Evolutionary conservation across 30 jellyfish, hydroid and myxozoan species (phyloP).

Genomic region (Aurelia aurita): DNA sequence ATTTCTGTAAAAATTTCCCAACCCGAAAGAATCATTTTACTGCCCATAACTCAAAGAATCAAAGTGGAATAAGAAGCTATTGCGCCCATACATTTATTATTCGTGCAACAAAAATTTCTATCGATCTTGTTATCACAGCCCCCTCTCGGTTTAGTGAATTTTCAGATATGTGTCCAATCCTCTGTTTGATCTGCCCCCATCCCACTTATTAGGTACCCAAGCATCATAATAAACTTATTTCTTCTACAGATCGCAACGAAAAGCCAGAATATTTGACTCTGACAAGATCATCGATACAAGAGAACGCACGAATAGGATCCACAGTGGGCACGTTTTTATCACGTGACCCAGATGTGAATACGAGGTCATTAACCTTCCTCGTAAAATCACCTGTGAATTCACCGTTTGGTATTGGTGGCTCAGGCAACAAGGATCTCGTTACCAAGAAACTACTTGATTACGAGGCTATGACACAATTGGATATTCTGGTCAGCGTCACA

Average conservation of each 20-base stretch:
- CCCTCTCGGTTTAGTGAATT: too few relatives aligned
- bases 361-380: constrained; percentile 34
- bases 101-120: too few relatives aligned
- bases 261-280: constrained; percentile 53
- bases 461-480: constrained; percentile 57
- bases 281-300: constrained; percentile 31
- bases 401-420: constrained; percentile 68
- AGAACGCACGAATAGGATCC: constrained; percentile 53
- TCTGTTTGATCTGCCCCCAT: too few relatives aligned
- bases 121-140: too few relatives aligned
- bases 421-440: constrained; percentile 14
- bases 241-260: constrained; percentile 63
- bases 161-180: too few relatives aligned
- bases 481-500: constrained; percentile 67
- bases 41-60: too few relatives aligned
- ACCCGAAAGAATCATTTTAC: too few relatives aligned
- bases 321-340: constrained; percentile 62
- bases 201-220: too few relatives aligned
- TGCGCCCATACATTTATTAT: too few relatives aligned
- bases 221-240: too few relatives aligned
- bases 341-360: constrained; percentile 61
- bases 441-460: constrained; percentile 59
- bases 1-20: too few relatives aligned
- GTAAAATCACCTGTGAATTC: constrained; percentile 40
- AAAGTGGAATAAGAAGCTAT: too few relatives aligned